Base-by-base conservation (phyloP, 1,140 invertebrate species). In the Campoletis sonorensis region DNA sequence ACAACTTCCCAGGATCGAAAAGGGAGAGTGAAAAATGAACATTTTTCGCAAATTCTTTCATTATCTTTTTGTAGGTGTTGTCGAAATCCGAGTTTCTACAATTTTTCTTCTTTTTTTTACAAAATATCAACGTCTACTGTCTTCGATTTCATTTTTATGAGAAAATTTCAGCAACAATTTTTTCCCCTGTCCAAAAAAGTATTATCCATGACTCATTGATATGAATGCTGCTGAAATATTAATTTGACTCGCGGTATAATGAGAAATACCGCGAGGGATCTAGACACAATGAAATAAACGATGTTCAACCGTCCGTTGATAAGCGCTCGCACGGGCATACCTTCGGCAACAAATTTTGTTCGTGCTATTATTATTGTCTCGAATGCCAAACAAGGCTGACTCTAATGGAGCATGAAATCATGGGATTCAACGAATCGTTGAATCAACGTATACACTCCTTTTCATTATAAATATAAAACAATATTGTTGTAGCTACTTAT, bases 371-470 rank as follows among this genome's bases (percentile, higher is more conserved):
- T 58, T 58, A 58, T 58, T 10, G 54, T 58, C 15, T 58, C 54
- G 54, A 58, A 58, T 58, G 8, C 15, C 54, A 58, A 58, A 58
- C 54, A 58, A 58, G 54, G 54, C 18, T n/a, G 1, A n/a, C 18
- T 58, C 21, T 58, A 58, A 58, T 58, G 54, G 21, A 23, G 54
- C 54, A 58, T 58, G 13, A 58, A 58, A 58, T 58, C 54, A 58
- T 45, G 40, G 54, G 54, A 58, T 58, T 23, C 54, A 58, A 4
- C 21, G 54, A 45, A 45, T 45, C 8, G 40, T 3, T 45, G 40
- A 45, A 45, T 58, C 54, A 58, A 23, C 21, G 5, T 18, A n/a
- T n/a, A 58, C 15, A n/a, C 18, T 58, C 40, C 5, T 10, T 45
- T 45, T 45, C 0, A 45, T 45, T 45, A 45, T 45, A 45, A 45